These are phyloP conservation scores for Lontra canadensis DNA, from an alignment of 2,113 vertebrate species.

Conservation along the genomic window DNA sequence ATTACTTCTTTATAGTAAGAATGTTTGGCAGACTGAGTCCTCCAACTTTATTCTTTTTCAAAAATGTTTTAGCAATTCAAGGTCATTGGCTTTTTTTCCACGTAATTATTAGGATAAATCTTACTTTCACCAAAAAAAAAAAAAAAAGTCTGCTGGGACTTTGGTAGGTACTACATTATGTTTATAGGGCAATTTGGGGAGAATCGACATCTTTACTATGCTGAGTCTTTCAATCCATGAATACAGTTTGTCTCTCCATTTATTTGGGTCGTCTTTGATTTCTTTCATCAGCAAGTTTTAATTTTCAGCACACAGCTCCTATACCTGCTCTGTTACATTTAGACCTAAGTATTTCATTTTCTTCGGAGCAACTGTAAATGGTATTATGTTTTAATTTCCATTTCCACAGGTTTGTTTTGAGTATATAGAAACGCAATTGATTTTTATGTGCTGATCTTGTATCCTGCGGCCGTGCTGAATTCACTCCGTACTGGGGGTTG, in stretches of 20 bases:
- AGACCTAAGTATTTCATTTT: slow-evolving; percentile 33
- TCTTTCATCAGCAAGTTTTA: neutral
- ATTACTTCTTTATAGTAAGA: neutral
- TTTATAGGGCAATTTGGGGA: neutral
- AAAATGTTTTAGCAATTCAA: slow-evolving; percentile 12
- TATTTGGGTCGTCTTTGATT: neutral
- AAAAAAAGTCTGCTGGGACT: neutral
- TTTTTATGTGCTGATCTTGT: slow-evolving; percentile 29
- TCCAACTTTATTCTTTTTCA: slow-evolving; percentile 21
- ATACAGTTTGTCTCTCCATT: neutral
- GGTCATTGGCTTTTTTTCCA: neutral
- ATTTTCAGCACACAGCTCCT: neutral
- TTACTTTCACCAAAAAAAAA: neutral
- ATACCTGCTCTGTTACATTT: neutral
- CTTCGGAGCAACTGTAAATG: slow-evolving; percentile 7
- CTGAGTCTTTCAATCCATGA: neutral
- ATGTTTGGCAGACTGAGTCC: neutral
- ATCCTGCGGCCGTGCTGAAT: neutral
- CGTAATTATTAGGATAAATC: neutral
- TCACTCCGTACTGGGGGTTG: neutral
- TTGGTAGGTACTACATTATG: neutral
- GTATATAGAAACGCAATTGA: slow-evolving; percentile 38
- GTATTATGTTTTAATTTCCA: neutral
- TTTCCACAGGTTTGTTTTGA: neutral
- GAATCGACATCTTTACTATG: neutral